These are phyloP conservation scores for Marcusenius ussheri DNA, from an alignment of 2,113 vertebrate species.

Conservation along the genomic window DNA sequence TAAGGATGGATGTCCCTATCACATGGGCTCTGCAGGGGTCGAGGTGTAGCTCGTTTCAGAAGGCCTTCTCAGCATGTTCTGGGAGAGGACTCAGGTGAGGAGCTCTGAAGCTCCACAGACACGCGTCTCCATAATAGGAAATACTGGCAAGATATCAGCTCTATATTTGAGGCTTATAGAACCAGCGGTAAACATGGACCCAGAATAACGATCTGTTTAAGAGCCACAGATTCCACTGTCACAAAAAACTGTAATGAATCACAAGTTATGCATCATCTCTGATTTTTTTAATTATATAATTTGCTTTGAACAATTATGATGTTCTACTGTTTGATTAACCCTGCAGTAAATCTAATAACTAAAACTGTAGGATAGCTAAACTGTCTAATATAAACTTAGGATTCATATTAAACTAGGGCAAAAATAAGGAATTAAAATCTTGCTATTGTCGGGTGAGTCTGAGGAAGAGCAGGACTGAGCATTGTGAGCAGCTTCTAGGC, in stretches of 20 bases:
- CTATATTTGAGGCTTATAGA: background rate
- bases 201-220: background rate
- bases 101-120: background rate
- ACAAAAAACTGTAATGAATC: background rate
- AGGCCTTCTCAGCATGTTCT: background rate
- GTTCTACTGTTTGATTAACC: background rate
- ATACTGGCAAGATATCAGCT: background rate
- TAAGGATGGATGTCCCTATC: background rate
- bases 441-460: background rate
- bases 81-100: background rate
- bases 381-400: background rate
- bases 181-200: background rate
- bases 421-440: background rate
- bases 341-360: background rate
- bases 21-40: background rate
- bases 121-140: background rate
- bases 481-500: background rate
- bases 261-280: background rate
- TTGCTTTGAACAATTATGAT: background rate
- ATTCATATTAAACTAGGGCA: background rate
- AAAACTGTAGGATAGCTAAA: background rate
- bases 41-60: background rate
- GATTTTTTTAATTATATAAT: background rate
- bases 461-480: no score
- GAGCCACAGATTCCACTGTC: background rate